These are phyloP conservation scores for Thereva unica DNA, from an alignment of 2,888 invertebrate species.

Conservation along the genomic window DNA sequence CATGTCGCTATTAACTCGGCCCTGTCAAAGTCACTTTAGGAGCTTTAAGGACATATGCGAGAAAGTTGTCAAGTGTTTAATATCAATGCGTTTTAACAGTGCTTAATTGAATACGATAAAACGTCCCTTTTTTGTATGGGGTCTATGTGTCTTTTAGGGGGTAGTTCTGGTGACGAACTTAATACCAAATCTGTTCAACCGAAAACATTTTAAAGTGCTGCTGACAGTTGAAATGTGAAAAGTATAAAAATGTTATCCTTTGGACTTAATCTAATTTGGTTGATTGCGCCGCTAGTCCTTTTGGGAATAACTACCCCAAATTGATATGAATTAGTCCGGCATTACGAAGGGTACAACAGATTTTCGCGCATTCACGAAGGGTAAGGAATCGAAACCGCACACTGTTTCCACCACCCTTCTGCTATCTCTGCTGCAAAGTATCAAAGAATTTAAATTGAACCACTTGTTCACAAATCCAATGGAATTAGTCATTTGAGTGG, in stretches of 20 bases:
- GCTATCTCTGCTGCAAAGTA: too few relatives aligned
- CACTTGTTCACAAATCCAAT: too few relatives aligned
- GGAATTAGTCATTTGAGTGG: too few relatives aligned
- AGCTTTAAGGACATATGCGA: conserved; percentile 36
- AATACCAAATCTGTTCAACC: conserved; percentile 4
- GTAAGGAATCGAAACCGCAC: too few relatives aligned
- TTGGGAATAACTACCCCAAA: not conserved
- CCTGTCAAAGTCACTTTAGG: conserved; percentile 32
- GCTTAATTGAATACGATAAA: conserved; percentile 34
- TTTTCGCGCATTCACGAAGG: too few relatives aligned
- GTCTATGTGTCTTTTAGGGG: not conserved
- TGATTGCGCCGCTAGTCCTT: conserved; percentile 19
- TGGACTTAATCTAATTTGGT: conserved; percentile 28
- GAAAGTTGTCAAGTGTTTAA: conserved; percentile 34
- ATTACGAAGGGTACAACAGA: conserved; percentile 8
- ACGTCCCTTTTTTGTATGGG: conserved; percentile 3
- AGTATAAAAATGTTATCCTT: conserved; percentile 29
- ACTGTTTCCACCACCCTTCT: too few relatives aligned
- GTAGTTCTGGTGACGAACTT: conserved; percentile 2
- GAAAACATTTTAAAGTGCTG: conserved; percentile 32
- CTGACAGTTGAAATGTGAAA: conserved; percentile 19
- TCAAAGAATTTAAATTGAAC: too few relatives aligned
- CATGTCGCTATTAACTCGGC: conserved; percentile 17
- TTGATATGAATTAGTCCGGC: conserved; percentile 17
- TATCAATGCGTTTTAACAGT: conserved; percentile 1